Evolutionary conservation across 2,113 vertebrate genomes (phyloP), one percentile per base, ranked within the genome.

Genomic region (Heteronetta atricapilla): DNA sequence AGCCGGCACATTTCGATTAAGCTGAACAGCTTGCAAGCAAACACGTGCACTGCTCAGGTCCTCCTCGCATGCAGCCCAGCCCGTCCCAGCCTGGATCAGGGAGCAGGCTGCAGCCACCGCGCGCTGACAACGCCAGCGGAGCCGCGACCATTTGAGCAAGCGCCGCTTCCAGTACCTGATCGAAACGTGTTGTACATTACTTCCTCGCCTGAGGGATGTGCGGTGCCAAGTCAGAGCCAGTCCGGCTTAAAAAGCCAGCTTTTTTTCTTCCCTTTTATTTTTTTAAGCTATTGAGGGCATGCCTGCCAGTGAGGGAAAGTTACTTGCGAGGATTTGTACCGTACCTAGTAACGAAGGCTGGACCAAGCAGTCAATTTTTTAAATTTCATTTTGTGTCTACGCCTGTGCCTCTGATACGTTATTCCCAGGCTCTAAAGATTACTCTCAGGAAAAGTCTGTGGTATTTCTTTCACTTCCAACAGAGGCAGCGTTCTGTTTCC

Each of bases 1-100:
- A 36, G 25, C 15, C 7, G 20, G 20, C 42, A 23, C 4, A 6
- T 46, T 44, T 33, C 23, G 40, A 23, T 46, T n/a, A 48, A 42
- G 42, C 15, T n/a, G 21, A 36, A 25, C 12, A 13, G 66, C 31
- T 46, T 42, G 16, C 42, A 29, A 11, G 31, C 23, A 13, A 14
- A 67, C 15, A 6, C 1, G 28, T 22, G 25, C 36, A 14, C 7
- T 13, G 46, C 44, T 33, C 33, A 7, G 1, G 23, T 52, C 28
- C 70, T 23, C 52, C 29, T 3, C 15, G 38, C 36, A 69, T 15
- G 48, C 31, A 38, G 25, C 33, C 2, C 42, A 21, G 29, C 21
- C 70, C 1, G 0, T 33, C 12, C 50, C 33, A 22, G 46, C 7
- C 1, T 4, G 12, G 15, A 23, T 14, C 0, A 4, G 3, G 40